Percentiles rank a stretch among this genome's conserved stretches.
These are phyloP conservation scores for Orientallactaga bullata DNA, from an alignment of 2,113 vertebrate species.

Conservation along the genomic window DNA sequence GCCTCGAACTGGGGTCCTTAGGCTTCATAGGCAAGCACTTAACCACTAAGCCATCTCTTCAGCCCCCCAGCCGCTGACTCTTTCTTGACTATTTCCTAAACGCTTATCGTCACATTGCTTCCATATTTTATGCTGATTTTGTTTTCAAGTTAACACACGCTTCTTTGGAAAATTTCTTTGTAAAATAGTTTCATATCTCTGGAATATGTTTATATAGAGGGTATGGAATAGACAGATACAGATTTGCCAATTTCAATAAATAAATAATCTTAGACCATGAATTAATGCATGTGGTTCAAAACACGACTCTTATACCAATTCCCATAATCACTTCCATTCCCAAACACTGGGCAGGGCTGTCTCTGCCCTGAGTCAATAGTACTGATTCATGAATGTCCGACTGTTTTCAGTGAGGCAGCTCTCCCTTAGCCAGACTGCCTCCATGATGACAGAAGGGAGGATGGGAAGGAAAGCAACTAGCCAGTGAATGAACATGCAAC, in stretches of 20 bases:
- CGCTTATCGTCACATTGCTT: not conserved
- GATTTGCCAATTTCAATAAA: not conserved
- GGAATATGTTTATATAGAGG: not conserved
- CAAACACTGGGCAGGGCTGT: not conserved
- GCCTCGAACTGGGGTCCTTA: too few species aligned
- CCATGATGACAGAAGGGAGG: not conserved
- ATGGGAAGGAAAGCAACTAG: not conserved
- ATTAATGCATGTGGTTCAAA: not conserved
- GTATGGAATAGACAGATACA: not conserved
- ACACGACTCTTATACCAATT: not conserved
- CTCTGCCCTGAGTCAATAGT: not conserved
- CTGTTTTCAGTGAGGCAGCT: not conserved
- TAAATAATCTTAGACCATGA: not conserved
- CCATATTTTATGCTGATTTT: not conserved
- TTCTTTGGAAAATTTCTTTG: slow-evolving; percentile 21
- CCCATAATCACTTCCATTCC: not conserved
- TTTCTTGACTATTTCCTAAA: not conserved
- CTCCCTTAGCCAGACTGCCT: not conserved
- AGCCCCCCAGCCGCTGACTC: too few species aligned
- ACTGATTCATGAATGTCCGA: not conserved
- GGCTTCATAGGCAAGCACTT: too few species aligned
- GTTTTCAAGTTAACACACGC: not conserved
- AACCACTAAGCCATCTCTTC: too few species aligned
- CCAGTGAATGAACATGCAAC: not conserved
- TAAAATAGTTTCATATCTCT: slow-evolving; percentile 31